Evolutionary conservation across 2,888 invertebrate genomes (phyloP), one percentile per base, ranked within the genome.

Genomic region (Cheilosia grossa): DNA sequence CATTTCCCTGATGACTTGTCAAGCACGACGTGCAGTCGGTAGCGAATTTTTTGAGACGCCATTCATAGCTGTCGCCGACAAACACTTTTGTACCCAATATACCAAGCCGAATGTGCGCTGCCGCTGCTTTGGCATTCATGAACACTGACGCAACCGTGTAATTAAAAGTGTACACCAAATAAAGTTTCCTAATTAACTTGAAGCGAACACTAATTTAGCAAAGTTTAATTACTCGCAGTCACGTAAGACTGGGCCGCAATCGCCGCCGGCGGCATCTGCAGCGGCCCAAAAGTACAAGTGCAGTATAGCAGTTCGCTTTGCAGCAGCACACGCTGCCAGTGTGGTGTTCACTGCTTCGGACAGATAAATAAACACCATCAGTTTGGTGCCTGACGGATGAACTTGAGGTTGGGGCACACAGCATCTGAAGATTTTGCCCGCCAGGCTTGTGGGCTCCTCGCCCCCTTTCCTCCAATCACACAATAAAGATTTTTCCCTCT

Each of bases 171-270:
- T 73, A 66, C 72, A 61, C 59, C 67, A 80, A 80, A 74, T 80
- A 66, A 80, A 80, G 75, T 77, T 82, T 82, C 70, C 75, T 56
- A 77, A 82, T 77, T 82, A 72, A 66, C 69, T 66, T 37, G 54
- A 70, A 70, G 58, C 58, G 58, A 80, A 59, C 63, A 73, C 79
- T 67, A 69, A 63, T 79, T 73, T 73, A 72, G 42, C n/a, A 82
- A 83, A 74, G 63, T 67, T 73, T 77, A 69, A 74, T 69, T 69
- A 79, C 67, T 58, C 44, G 51, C 58, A 79, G 64, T 69, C 81
- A 81, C 81, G 81, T 81, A 74, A 81, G 72, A 37, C 42, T 27
- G 56, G 37, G 79, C 49, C 64, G 64, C 58, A 58, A 58, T 64
- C 53, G 79, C 64, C 64, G 33, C 7, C 58, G 58, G 67, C 51